Evolutionary conservation across 2,888 invertebrate genomes (phyloP), one percentile per base, ranked within the genome.

Genomic region (Rhynchonema sp.): DNA sequence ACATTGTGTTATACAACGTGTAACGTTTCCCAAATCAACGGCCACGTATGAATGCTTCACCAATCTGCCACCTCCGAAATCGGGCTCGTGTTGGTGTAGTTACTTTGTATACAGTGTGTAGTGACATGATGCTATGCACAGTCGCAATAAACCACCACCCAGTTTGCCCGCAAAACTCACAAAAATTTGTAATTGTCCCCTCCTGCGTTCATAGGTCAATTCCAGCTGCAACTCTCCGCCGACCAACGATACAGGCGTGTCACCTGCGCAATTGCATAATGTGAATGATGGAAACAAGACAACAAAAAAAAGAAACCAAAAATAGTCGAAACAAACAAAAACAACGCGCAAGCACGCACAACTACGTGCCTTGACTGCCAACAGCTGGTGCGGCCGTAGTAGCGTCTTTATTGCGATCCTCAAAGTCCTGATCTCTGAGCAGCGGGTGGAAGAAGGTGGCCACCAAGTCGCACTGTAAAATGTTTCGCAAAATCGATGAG

Each of bases 371-470:
- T 20, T 38, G 38, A 38, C 38, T 38, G 38, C n/a, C n/a, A n/a
- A n/a, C n/a, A n/a, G n/a, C n/a, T n/a, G n/a, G n/a, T n/a, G n/a
- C n/a, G n/a, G n/a, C n/a, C n/a, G n/a, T n/a, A n/a, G 38, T 38
- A 9, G 38, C 13, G 9, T 38, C 38, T 38, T 23, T n/a, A 52
- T 52, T 20, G 52, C 23, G 25, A 9, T 52, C 20, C 13, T 38
- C 56, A 27, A 9, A 3, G 23, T 22, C 49, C 76, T 92, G 91
- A 76, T 96, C 96, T 64, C 94, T 79, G 63, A 92, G 77, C 63
- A 96, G 76, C 1, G 94, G 91, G 78, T 98, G 98, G 79, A 96
- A 96, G 79, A 98, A 98, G 0, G 96, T 98, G 74, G 96, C 96
- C 1, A 98, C 91, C 59, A 98, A 80, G 75, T 92, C 90, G 9